Percentiles rank a stretch among this genome's conserved stretches.
Conservation (phyloP, 2,113 vertebrate species). For the Cynocephalus volans region DNA sequence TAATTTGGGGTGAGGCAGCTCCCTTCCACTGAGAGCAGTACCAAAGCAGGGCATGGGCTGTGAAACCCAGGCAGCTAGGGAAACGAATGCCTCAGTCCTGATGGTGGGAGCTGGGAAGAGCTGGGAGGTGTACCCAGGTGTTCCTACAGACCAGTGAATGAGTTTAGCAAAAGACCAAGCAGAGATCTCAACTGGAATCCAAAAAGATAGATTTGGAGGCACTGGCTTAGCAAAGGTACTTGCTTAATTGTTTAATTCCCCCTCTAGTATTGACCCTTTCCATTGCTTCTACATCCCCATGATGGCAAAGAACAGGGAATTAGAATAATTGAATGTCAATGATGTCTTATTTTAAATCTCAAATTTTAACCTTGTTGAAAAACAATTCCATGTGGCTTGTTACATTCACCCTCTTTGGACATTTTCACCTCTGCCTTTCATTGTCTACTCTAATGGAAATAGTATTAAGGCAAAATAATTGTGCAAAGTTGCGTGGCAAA, state of each 20-base stretch:
- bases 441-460: neutral
- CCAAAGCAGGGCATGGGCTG: neutral
- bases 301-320: neutral
- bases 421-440: slow-evolving; percentile 30
- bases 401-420: neutral
- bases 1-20: neutral
- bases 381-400: neutral
- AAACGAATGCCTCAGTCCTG: neutral
- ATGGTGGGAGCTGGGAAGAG: neutral
- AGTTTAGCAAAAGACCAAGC: neutral
- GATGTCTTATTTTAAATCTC: slow-evolving; percentile 21
- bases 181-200: neutral
- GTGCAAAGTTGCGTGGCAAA: neutral
- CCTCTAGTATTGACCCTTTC: neutral
- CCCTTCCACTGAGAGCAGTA: neutral
- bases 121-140: neutral
- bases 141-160: neutral
- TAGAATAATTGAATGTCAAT: neutral
- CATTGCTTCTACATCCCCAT: neutral
- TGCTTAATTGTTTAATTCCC: neutral
- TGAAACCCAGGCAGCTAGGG: neutral
- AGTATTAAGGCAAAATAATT: neutral
- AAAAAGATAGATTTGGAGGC: neutral
- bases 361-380: slow-evolving; percentile 33
- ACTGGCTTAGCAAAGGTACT: neutral